Evolutionary conservation across 1,140 invertebrate genomes (phyloP).

Genomic region (Scaptodrosophila lebanonensis): DNA sequence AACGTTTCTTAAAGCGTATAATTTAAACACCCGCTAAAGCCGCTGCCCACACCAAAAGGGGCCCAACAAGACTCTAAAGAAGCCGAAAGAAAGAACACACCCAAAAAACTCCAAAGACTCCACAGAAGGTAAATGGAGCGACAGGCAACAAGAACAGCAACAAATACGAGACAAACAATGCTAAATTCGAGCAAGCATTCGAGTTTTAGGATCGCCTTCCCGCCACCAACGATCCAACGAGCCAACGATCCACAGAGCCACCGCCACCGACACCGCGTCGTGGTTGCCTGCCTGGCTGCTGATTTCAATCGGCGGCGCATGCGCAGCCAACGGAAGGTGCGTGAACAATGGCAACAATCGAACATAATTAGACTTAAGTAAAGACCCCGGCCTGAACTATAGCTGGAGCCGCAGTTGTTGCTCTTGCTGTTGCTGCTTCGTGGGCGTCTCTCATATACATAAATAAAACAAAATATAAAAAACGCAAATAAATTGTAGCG

Average conservation of each 20-base stretch:
- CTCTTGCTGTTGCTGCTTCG: neutral
- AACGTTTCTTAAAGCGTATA: constrained; percentile 75
- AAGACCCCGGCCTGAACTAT: neutral
- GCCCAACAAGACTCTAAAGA: constrained; percentile 20
- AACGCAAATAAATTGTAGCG: constrained; percentile 73
- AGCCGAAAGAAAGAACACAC: constrained; percentile 14
- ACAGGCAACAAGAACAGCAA: constrained; percentile 21
- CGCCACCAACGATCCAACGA: neutral
- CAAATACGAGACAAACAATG: constrained; percentile 68
- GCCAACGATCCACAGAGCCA: constrained; percentile 2
- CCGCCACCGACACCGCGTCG: constrained; percentile 22
- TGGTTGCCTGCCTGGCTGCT: constrained; percentile 37
- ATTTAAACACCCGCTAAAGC: constrained; percentile 65
- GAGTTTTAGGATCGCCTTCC: constrained; percentile 2
- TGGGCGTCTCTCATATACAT: constrained; percentile 34
- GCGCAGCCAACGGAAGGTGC: constrained; percentile 44
- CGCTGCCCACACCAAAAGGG: constrained; percentile 44
- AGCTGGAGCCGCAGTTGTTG: too few species aligned
- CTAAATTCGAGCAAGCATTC: constrained; percentile 50
- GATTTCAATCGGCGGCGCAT: constrained; percentile 51
- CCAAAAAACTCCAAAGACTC: constrained; percentile 40
- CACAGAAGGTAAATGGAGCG: constrained; percentile 7
- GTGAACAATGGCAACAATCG: constrained; percentile 73
- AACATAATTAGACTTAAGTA: constrained; percentile 74
- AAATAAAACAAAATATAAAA: constrained; percentile 55